Conservation (phyloP, 2,113 vertebrate species). For the Tamias sibiricus region DNA sequence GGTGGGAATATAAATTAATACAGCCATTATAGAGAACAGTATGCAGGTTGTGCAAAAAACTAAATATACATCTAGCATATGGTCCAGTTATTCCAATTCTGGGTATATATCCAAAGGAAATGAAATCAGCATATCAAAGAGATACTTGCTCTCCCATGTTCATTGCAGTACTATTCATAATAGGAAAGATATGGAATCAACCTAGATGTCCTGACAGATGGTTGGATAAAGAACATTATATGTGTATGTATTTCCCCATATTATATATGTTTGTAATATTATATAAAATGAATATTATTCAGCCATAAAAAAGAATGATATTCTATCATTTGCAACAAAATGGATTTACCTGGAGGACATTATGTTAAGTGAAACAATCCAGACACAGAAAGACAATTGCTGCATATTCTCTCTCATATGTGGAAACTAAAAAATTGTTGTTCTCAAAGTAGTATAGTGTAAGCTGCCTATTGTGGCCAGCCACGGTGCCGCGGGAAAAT, state of each 20-base stretch:
- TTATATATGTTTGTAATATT: neutral
- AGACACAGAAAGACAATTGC: neutral
- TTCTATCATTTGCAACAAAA: neutral
- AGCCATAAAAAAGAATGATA: neutral
- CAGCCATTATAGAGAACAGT: neutral
- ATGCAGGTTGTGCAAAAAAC: neutral
- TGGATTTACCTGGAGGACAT: neutral
- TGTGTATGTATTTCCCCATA: neutral
- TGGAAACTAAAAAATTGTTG: neutral
- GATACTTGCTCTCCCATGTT: too few relatives aligned
- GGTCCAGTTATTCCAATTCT: neutral
- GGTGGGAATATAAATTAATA: neutral
- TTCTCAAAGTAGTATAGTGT: neutral
- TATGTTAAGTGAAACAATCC: neutral
- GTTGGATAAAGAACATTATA: neutral
- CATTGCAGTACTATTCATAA: too few relatives aligned
- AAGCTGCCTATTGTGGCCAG: too few relatives aligned
- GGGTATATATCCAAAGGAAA: neutral
- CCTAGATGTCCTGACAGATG: too few relatives aligned
- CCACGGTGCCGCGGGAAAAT: too few relatives aligned
- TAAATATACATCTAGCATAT: neutral
- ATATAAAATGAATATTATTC: neutral
- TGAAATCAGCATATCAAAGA: neutral
- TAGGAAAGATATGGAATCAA: too few relatives aligned
- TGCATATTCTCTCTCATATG: neutral